Base-by-base conservation (phyloP, 2,888 invertebrate genomes). In the Lamproptera curius region DNA sequence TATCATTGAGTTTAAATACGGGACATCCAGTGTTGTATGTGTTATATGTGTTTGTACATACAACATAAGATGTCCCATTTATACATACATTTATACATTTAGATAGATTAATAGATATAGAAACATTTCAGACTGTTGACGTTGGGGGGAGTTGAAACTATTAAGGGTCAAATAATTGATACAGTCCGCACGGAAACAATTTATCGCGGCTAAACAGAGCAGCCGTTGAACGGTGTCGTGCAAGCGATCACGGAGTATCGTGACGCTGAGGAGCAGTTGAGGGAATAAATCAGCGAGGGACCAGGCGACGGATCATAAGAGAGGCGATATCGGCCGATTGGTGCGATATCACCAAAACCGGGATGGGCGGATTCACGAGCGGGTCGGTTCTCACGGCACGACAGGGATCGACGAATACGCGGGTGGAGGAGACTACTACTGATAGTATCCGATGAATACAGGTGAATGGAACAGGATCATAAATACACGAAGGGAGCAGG, bases 301-400 rank as follows among this genome's bases (percentile, higher is more conserved):
- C 65, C 66, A 63, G 62, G 54, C 65, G 61, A 43, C 43, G 49
- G 40, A 70, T 73, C 69, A 65, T 64, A 66, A 61, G 61, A 59
- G 61, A 57, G 53, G 57, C 61, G 62, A 65, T 71, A 67, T 64
- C 67, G 68, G 52, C 46, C 61, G 63, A 62, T 63, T 58, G 57
- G 55, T 59, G 67, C 65, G 71, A 70, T 67, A 63, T 67, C 66
- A 63, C 74, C 76, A 71, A 76, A 76, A 76, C 76, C 69, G 70
- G 43, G 74, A 70, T 55, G 67, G 62, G 63, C 62, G 64, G 61
- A 49, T 67, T 63, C 70, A 68, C 70, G 71, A 67, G 46, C 58
- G 66, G 43, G 59, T 63, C 64, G 63, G 63, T 78, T 78, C 77
- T 70, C 76, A 78, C 76, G 78, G 67, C 39, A 36, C 10, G 6